Evolutionary conservation across 2,113 vertebrate species (phyloP).

Genomic region (Corythoichthys intestinalis): DNA sequence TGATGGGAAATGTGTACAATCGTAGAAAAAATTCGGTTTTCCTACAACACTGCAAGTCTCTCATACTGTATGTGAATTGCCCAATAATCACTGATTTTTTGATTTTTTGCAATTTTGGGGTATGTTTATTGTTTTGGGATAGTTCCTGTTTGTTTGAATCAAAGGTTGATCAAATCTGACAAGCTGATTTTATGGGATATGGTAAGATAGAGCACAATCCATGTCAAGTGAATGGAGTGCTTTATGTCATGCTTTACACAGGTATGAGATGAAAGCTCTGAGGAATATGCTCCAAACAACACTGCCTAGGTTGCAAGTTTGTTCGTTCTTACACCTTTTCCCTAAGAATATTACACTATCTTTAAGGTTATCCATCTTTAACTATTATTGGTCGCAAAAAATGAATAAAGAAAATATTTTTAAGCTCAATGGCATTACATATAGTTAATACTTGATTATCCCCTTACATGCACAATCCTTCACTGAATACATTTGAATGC

Average conservation of each 20-base stretch:
- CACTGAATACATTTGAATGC: not conserved
- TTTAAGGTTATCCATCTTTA: not conserved
- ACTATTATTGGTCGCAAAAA: not conserved
- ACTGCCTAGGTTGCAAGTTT: not conserved
- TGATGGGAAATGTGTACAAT: not conserved
- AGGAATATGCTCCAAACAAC: not conserved
- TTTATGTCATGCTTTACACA: not conserved
- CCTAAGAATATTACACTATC: no score
- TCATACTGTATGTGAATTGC: not conserved
- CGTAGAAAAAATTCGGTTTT: not conserved
- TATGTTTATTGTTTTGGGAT: not conserved
- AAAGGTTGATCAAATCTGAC: not conserved
- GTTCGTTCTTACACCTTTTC: no score
- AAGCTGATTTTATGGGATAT: not conserved
- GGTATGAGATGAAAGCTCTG: not conserved
- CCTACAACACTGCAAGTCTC: not conserved
- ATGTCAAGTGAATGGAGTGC: not conserved
- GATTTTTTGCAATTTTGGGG: no score
- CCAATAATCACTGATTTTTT: no score
- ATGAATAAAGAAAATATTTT: not conserved
- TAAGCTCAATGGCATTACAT: not conserved
- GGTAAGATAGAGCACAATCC: no score
- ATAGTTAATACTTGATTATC: not conserved
- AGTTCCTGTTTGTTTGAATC: not conserved
- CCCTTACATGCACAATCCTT: not conserved